Conservation (phyloP, 2,113 vertebrate species). For the Rhinogobius similis region DNA sequence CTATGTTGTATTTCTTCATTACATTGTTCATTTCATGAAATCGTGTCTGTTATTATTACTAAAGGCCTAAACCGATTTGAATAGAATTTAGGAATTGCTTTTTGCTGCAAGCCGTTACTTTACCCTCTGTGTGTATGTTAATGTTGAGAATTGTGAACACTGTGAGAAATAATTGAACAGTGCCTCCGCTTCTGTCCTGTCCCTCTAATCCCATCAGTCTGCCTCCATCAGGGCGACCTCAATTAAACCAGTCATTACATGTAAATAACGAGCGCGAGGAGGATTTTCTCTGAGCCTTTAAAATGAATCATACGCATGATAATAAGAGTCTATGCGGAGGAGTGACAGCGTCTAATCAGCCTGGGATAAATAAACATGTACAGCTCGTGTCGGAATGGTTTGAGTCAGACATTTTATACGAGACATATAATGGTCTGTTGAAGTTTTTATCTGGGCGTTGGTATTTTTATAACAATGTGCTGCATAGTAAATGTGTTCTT, state of each 20-base stretch:
- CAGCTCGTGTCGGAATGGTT: neutral
- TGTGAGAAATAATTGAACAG: neutral
- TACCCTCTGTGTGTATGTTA: neutral
- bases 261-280: slow-evolving; percentile 24
- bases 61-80: no score
- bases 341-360: neutral
- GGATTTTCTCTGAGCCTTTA: slow-evolving; percentile 40
- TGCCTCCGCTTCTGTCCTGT: neutral
- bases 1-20: no score
- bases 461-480: no score
- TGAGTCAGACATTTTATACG: no score
- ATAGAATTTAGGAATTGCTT: no score
- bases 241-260: slow-evolving; percentile 36
- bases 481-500: no score
- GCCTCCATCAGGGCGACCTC: slow-evolving; percentile 21
- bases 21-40: no score
- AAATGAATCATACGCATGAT: slow-evolving; percentile 1
- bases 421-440: no score
- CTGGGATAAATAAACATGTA: neutral
- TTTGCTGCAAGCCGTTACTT: no score
- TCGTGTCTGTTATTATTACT: no score
- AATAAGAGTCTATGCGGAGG: neutral
- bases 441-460: no score
- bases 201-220: slow-evolving; percentile 20
- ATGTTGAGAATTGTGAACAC: neutral